These are phyloP conservation scores for Heliconius erato DNA, from an alignment of 2,888 invertebrate species.

Conservation along the genomic window DNA sequence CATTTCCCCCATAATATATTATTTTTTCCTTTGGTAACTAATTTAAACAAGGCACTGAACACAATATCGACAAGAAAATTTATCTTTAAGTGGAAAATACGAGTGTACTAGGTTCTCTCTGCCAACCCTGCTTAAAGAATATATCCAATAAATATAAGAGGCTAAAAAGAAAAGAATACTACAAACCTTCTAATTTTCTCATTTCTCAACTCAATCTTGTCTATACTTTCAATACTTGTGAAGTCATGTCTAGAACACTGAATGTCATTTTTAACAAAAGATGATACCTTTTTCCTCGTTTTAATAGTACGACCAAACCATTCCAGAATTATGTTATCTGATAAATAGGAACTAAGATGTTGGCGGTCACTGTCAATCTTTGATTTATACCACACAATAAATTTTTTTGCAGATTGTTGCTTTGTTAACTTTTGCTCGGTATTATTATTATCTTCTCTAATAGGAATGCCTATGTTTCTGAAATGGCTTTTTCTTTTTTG, in stretches of 20 bases:
- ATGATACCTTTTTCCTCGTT: slow-evolving; percentile 85
- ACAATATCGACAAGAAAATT: no score
- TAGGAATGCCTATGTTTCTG: slow-evolving; percentile 48
- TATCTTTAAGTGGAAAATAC: no score
- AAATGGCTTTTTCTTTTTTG: slow-evolving; percentile 57
- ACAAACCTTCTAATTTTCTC: slow-evolving; percentile 68
- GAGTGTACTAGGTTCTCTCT: background rate
- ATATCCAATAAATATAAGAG: no score
- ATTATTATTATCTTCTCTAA: slow-evolving; percentile 66
- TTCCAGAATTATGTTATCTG: slow-evolving; percentile 84
- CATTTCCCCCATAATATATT: background rate
- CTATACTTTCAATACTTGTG: slow-evolving; percentile 75
- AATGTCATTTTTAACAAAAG: slow-evolving; percentile 85
- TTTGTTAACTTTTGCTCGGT: slow-evolving; percentile 53
- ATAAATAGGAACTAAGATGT: slow-evolving; percentile 78
- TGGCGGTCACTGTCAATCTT: slow-evolving; percentile 83
- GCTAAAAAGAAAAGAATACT: background rate
- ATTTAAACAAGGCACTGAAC: no score
- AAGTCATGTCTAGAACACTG: slow-evolving; percentile 83
- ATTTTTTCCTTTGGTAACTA: no score
- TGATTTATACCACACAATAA: slow-evolving; percentile 79
- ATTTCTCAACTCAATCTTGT: slow-evolving; percentile 67
- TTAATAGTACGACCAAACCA: slow-evolving; percentile 88
- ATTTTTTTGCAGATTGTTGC: slow-evolving; percentile 72
- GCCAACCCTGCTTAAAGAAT: background rate